Base-by-base conservation (phyloP, 1,140 invertebrate genomes). In the Antheraea pernyi region DNA sequence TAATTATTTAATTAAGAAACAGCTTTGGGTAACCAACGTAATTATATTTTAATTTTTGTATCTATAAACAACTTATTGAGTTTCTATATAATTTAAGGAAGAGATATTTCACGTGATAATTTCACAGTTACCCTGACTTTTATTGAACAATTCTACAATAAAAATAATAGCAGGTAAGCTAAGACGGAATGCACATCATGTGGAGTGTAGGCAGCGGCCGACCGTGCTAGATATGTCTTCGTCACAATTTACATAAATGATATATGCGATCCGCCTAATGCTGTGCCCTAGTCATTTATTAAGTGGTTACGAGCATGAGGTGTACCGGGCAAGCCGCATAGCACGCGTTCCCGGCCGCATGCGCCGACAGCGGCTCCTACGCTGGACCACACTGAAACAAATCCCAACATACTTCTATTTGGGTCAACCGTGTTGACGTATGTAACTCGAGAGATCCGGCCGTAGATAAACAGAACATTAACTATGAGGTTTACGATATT, bases 221-320 rank as follows among this genome's bases (percentile, higher is more conserved):
- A 77, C 77, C 83, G 79, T 78, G 80, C 82, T 85, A 86, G 86
- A 92, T 92, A 91, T 90, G 84, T 92, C 90, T 92, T 92, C 90
- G 90, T 92, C 90, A 91, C 76, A 91, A 92, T 92, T 92, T 91
- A 92, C 90, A 92, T 92, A 92, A 92, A 92, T 92, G 90, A 92
- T 92, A 85, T 91, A 92, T 92, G 85, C 76, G 86, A 89, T 84
- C 83, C 86, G 90, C 87, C 90, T 92, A 92, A 92, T 91, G 75
- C 85, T 71, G 85, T 71, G 82, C 81, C 66, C 73, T 81, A 83
- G 85, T 89, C 87, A 92, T 92, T 92, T 92, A 90, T 92, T 82
- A 92, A 84, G 80, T 79, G 69, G 78, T 76, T 80, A 85, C 59
- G 73, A 80, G 77, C 71, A 72, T 70, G 73, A 80, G 78, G 76